phyloP scores from a whole-genome alignment of 2,888 invertebrate genomes.

The Sinhomidia bicolor region DNA sequence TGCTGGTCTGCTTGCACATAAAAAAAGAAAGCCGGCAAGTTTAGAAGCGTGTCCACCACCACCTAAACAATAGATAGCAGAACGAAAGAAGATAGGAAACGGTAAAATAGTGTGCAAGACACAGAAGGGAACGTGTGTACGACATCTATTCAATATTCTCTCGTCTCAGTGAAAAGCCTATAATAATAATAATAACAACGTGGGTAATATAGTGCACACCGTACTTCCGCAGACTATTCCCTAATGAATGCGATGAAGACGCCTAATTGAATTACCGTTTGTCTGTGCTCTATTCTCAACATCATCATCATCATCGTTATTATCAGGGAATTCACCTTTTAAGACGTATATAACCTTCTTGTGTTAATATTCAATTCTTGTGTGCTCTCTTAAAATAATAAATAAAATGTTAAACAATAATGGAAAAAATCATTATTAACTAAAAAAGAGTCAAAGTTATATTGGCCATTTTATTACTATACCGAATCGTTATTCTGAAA shows the following conservation, averaged over 20 bases:
- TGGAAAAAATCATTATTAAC: too few relatives aligned
- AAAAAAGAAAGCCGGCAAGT: constrained; percentile 13
- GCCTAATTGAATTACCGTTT: constrained; percentile 65
- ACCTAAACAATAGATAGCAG: neutral
- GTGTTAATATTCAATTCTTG: too few relatives aligned
- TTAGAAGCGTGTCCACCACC: neutral
- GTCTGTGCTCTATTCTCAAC: neutral
- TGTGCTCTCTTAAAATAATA: too few relatives aligned
- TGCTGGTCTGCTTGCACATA: too few relatives aligned
- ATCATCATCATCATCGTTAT: neutral
- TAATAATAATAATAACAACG: too few relatives aligned
- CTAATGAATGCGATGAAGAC: constrained; percentile 57
- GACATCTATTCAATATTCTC: neutral
- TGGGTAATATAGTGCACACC: neutral
- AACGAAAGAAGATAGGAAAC: neutral
- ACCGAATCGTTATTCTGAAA: too few relatives aligned
- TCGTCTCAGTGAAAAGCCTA: neutral
- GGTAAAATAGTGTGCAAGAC: neutral
- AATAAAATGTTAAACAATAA: too few relatives aligned
- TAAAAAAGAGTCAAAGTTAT: too few relatives aligned
- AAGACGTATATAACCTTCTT: too few relatives aligned
- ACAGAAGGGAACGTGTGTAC: neutral
- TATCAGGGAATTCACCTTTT: too few relatives aligned
- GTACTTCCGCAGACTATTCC: constrained; percentile 8
- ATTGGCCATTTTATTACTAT: too few relatives aligned